Evolutionary conservation across 2,797 vertebrate genomes (phyloP).

Genomic region (Clarias platycephalus): DNA sequence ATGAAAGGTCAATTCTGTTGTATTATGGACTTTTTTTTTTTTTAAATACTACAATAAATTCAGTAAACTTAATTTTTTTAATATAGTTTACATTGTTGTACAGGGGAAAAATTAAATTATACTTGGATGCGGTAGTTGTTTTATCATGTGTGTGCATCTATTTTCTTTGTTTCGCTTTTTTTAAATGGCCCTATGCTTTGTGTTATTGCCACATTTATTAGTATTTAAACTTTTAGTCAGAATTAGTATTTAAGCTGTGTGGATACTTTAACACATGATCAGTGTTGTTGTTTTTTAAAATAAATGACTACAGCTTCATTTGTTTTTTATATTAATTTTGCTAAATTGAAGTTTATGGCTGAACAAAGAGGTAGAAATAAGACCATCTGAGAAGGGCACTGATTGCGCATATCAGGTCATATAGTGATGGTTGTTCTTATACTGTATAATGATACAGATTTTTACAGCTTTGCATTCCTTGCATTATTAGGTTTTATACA

Average conservation of each 20-base stretch:
- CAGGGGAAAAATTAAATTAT: background rate
- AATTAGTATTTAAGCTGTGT: background rate
- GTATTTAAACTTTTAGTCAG: background rate
- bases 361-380: background rate
- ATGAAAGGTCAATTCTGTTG: background rate
- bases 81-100: background rate
- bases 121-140: background rate
- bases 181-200: background rate
- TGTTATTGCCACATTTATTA: background rate
- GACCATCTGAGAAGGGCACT: background rate
- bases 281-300: constrained; percentile 2
- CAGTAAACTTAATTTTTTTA: no score
- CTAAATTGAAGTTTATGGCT: no score
- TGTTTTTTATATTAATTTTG: constrained; percentile 11
- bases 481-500: background rate
- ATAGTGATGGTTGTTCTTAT: background rate
- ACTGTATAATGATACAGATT: background rate
- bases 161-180: background rate
- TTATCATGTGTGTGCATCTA: background rate
- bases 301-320: background rate
- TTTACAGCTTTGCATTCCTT: background rate
- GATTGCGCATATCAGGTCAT: background rate
- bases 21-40: background rate
- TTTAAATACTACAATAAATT: background rate
- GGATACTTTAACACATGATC: background rate